Evolutionary conservation across 1,140 invertebrate genomes (phyloP).

Genomic region (Papilio glaucus): DNA sequence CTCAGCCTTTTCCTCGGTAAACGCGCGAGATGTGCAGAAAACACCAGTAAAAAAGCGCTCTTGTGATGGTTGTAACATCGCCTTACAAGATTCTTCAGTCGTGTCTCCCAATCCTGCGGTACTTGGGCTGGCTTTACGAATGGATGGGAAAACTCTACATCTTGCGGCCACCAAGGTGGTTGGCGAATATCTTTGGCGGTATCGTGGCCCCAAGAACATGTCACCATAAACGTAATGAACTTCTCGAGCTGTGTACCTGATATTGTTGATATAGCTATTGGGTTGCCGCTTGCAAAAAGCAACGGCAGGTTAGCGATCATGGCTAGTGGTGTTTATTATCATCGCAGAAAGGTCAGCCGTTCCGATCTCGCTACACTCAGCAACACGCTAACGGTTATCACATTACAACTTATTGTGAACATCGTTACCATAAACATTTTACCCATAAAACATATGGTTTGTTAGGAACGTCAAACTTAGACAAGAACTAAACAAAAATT

Average conservation of each 20-base stretch:
- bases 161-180: slow-evolving; percentile 88
- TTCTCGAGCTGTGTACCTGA: slow-evolving; percentile 85
- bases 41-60: slow-evolving; percentile 88
- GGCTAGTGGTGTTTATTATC: slow-evolving; percentile 71
- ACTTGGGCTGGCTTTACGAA: slow-evolving; percentile 80
- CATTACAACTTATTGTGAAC: slow-evolving; percentile 53
- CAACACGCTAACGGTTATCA: slow-evolving; percentile 63
- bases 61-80: slow-evolving; percentile 89
- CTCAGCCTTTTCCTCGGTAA: slow-evolving; percentile 86
- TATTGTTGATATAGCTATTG: slow-evolving; percentile 87
- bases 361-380: slow-evolving; percentile 62
- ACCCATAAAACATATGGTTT: slow-evolving; percentile 44
- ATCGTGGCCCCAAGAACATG: slow-evolving; percentile 88
- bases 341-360: slow-evolving; percentile 72
- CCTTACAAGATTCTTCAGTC: slow-evolving; percentile 87
- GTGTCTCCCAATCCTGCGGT: slow-evolving; percentile 85
- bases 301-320: slow-evolving; percentile 88
- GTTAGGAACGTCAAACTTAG: slow-evolving; percentile 37
- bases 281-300: slow-evolving; percentile 88
- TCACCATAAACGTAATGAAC: slow-evolving; percentile 89
- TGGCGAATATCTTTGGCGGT: slow-evolving; percentile 83
- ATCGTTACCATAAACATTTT: slow-evolving; percentile 46
- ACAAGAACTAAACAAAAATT: slow-evolving; percentile 41
- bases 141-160: slow-evolving; percentile 86
- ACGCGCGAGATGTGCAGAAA: slow-evolving; percentile 87